These are phyloP conservation scores for Elegia similella DNA, from an alignment of 2,888 invertebrate species.

Conservation along the genomic window DNA sequence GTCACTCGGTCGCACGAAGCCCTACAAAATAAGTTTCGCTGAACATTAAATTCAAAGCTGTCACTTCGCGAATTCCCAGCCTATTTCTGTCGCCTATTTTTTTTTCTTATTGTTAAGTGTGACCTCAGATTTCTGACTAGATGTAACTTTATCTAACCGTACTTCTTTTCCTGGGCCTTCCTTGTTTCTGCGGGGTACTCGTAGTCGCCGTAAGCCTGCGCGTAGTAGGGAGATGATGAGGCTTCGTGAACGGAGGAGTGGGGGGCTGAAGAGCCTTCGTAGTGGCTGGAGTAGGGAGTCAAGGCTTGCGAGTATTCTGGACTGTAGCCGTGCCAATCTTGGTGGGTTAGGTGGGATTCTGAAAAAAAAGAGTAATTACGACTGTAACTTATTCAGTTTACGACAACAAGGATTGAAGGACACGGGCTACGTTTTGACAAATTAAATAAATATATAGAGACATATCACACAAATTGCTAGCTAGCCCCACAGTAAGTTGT, in stretches of 20 bases:
- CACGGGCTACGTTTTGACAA: too few species aligned
- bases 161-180: constrained; percentile 4
- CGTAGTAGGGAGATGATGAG: constrained; percentile 23
- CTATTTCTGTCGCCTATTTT: too few species aligned
- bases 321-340: constrained; percentile 12
- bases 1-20: too few species aligned
- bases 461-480: too few species aligned
- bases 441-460: too few species aligned
- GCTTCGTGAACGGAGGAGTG: constrained; percentile 29
- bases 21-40: too few species aligned
- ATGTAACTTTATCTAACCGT: neutral
- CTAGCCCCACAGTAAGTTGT: too few species aligned
- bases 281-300: constrained; percentile 28
- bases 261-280: constrained; percentile 8
- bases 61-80: too few species aligned
- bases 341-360: constrained; percentile 25
- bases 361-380: constrained; percentile 18
- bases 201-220: constrained; percentile 2
- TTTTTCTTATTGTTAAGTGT: neutral
- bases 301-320: neutral
- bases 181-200: neutral
- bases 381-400: too few species aligned
- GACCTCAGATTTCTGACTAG: neutral
- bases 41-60: too few species aligned
- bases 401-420: too few species aligned